A percentile compares a stretch with the other conserved stretches of the same genome.
Evolutionary conservation across 2,797 vertebrate genomes (phyloP).

Genomic region (Arremon brunneinucha): DNA sequence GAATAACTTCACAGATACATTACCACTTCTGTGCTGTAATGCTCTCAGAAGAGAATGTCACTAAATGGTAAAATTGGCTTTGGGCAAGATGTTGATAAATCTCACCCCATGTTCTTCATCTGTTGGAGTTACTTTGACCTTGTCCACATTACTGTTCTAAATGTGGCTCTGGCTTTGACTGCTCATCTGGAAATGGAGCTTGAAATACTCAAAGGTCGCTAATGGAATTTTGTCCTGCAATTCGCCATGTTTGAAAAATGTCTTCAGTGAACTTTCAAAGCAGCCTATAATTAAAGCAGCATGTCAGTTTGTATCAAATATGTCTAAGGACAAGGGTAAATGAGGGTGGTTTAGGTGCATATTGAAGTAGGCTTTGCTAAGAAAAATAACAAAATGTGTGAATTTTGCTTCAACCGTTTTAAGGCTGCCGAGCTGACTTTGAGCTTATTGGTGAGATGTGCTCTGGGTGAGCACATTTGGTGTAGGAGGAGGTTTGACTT

Average conservation of each 20-base stretch:
- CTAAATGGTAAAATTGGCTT: not conserved
- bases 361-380: not conserved
- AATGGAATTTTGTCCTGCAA: slow-evolving; percentile 17
- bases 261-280: not conserved
- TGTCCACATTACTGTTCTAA: not conserved
- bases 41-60: not conserved
- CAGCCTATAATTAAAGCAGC: not conserved
- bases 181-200: slow-evolving; percentile 17
- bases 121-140: not conserved
- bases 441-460: not conserved
- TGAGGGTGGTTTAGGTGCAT: not conserved
- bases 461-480: not conserved
- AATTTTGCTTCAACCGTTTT: not conserved
- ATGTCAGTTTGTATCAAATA: not conserved
- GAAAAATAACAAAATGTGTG: not conserved
- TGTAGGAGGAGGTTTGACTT: not conserved
- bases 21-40: not conserved
- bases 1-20: not conserved
- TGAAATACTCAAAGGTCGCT: not conserved
- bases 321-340: not conserved
- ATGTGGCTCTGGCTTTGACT: slow-evolving; percentile 4
- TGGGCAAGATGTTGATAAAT: not conserved
- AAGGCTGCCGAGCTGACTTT: not conserved
- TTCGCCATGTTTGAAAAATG: not conserved
- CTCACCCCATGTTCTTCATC: not conserved